phyloP scores from a whole-genome alignment of 92 coral and sea anemone genomes.

The Virgularia gustaviana region DNA sequence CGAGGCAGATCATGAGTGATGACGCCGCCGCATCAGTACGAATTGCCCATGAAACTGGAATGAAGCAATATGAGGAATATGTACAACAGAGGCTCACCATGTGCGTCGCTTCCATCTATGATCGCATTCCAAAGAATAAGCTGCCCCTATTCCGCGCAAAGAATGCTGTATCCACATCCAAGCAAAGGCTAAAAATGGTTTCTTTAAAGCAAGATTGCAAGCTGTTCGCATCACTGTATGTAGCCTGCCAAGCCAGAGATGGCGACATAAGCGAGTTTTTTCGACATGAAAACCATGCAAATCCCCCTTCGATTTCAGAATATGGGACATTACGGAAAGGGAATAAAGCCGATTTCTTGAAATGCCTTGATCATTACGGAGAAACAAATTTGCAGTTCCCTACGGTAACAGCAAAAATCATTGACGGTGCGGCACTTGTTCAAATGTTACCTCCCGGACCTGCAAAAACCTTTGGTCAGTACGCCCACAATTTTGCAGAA shows the following conservation, averaged over 20 bases:
- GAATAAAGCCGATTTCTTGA: slow-evolving; percentile 37
- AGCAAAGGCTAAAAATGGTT: not conserved
- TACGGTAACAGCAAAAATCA: slow-evolving; percentile 45
- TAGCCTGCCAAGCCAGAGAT: slow-evolving; percentile 51
- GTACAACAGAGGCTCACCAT: not conserved
- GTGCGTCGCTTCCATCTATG: not conserved
- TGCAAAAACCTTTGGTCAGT: slow-evolving; percentile 39
- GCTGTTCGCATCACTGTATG: slow-evolving; percentile 39
- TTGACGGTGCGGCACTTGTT: slow-evolving; percentile 54
- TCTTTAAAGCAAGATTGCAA: slow-evolving; percentile 23
- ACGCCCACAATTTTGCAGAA: not conserved
- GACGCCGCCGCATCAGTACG: not conserved
- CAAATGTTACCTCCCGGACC: slow-evolving; percentile 51
- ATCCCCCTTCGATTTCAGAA: slow-evolving; percentile 38
- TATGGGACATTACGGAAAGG: slow-evolving; percentile 35
- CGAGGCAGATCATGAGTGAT: not conserved
- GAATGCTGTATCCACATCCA: slow-evolving; percentile 20
- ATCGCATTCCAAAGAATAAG: not conserved
- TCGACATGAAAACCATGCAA: slow-evolving; percentile 44
- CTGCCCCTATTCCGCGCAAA: not conserved
- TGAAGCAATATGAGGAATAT: not conserved
- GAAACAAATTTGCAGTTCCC: slow-evolving; percentile 26
- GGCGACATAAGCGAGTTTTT: slow-evolving; percentile 52
- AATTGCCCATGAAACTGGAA: not conserved
- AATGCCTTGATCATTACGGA: slow-evolving; percentile 3